Evolutionary conservation across 2,113 vertebrate species (phyloP).

Genomic region (Tauraco erythrolophus): DNA sequence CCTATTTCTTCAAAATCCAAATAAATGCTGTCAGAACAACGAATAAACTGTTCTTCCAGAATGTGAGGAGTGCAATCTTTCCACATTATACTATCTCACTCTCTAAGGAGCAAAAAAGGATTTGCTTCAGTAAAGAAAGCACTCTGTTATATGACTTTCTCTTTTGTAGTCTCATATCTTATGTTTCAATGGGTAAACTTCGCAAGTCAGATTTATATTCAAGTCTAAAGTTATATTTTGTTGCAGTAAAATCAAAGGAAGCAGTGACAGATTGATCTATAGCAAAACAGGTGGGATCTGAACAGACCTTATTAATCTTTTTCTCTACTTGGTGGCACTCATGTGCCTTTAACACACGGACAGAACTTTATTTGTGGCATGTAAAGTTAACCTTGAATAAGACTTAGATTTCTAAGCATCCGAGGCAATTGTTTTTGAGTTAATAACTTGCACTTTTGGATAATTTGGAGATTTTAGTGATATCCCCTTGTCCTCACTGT

Average conservation of each 20-base stretch:
- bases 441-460: not conserved
- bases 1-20: not conserved
- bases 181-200: conserved; percentile 54
- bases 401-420: not conserved
- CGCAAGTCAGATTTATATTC: conserved; percentile 63
- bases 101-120: not conserved
- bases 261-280: conserved; percentile 45
- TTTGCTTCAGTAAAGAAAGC: conserved; percentile 39
- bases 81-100: conserved; percentile 9
- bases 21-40: conserved; percentile 34
- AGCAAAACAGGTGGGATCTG: conserved; percentile 36
- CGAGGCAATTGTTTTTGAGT: not conserved
- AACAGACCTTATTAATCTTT: conserved; percentile 39
- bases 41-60: conserved; percentile 23
- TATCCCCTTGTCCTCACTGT: not conserved
- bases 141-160: conserved; percentile 12
- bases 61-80: conserved; percentile 27
- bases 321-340: conserved; percentile 2
- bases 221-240: conserved; percentile 48
- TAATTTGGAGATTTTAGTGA: not conserved
- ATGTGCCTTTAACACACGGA: not conserved
- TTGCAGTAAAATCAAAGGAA: conserved; percentile 52
- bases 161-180: conserved; percentile 28
- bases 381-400: not conserved
- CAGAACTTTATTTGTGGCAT: not conserved